These are phyloP conservation scores for Calephelis nemesis DNA, from an alignment of 1,140 invertebrate genomes.

Conservation along the genomic window DNA sequence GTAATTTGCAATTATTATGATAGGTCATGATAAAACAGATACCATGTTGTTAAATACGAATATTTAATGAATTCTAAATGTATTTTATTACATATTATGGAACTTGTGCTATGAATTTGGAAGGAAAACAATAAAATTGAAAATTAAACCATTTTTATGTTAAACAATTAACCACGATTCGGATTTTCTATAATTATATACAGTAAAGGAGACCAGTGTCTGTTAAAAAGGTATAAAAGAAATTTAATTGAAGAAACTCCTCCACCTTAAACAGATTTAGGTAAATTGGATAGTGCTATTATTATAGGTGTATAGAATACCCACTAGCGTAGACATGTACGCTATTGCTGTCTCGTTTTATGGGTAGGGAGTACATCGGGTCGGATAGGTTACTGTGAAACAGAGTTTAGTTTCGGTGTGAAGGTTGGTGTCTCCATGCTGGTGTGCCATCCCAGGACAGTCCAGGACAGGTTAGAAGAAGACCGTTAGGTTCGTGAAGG, in stretches of 20 bases:
- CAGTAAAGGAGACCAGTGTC: constrained; percentile 50
- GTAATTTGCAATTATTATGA: no score
- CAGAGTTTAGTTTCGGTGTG: constrained; percentile 56
- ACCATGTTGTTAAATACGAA: background rate
- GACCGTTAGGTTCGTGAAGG: constrained; percentile 75
- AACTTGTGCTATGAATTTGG: background rate
- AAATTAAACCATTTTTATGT: constrained; percentile 30
- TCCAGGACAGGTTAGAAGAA: constrained; percentile 77
- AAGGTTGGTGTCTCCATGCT: constrained; percentile 69
- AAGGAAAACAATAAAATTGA: background rate
- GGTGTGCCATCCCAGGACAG: constrained; percentile 76
- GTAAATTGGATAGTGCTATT: constrained; percentile 44
- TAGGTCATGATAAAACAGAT: no score
- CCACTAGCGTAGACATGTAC: constrained; percentile 18
- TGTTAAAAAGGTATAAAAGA: constrained; percentile 50
- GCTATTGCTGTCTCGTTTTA: constrained; percentile 26
- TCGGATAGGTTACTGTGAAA: constrained; percentile 53
- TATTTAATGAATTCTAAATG: background rate
- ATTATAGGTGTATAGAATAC: constrained; percentile 33
- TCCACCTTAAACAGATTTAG: constrained; percentile 62
- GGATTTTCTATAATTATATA: constrained; percentile 46
- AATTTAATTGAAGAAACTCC: constrained; percentile 69
- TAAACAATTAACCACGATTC: constrained; percentile 47
- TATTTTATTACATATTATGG: background rate
- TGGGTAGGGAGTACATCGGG: constrained; percentile 41